These are phyloP conservation scores for Cephus cinctus DNA, from an alignment of 1,140 invertebrate genomes.

Conservation along the genomic window DNA sequence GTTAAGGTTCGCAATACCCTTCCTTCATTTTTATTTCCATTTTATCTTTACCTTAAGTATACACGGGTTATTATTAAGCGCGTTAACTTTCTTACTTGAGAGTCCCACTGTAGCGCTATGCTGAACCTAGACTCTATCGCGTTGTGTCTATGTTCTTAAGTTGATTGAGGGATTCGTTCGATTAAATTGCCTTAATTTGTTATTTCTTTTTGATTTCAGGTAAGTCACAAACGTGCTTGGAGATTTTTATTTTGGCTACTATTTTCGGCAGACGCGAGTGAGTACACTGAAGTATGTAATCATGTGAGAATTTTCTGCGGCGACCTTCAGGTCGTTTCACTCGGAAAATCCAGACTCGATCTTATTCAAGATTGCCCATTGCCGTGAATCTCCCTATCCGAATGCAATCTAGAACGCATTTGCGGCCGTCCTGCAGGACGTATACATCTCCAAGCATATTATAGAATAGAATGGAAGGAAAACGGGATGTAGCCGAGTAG, in stretches of 20 bases:
- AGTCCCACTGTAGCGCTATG: not conserved
- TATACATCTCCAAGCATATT: slow-evolving; percentile 49
- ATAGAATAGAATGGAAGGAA: slow-evolving; percentile 55
- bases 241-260: not conserved
- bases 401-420: slow-evolving; percentile 52
- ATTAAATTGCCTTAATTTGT: slow-evolving; percentile 5
- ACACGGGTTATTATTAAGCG: slow-evolving; percentile 17
- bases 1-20: slow-evolving; percentile 10
- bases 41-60: slow-evolving; percentile 29
- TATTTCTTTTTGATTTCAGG: slow-evolving; percentile 19
- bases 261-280: not conserved
- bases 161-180: not conserved
- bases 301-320: not conserved
- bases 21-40: slow-evolving; percentile 19
- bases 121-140: not conserved
- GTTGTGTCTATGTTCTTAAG: not conserved
- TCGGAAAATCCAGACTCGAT: slow-evolving; percentile 51
- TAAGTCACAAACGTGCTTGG: slow-evolving; percentile 10
- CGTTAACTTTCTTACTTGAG: not conserved
- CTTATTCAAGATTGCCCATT: slow-evolving; percentile 29
- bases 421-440: slow-evolving; percentile 44
- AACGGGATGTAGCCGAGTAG: slow-evolving; percentile 43
- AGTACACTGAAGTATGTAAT: not conserved
- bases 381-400: slow-evolving; percentile 40
- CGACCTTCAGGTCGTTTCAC: too few relatives aligned